phyloP scores from a whole-genome alignment of 2,888 invertebrate species.

The Ommatoiulus sabulosus region DNA sequence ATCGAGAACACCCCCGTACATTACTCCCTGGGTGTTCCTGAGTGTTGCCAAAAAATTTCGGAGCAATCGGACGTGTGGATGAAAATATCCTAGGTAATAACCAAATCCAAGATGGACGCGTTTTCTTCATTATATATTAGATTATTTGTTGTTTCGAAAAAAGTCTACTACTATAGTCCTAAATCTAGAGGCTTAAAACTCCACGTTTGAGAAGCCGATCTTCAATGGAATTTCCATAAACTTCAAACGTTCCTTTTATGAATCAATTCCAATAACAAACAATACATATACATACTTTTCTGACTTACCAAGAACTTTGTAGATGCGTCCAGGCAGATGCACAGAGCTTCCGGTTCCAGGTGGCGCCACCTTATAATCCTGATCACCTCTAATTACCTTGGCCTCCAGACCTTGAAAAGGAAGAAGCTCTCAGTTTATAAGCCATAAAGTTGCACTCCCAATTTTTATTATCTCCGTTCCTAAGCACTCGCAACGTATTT shows the following conservation, averaged over 20 bases:
- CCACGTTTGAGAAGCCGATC: background rate
- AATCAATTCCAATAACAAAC: background rate
- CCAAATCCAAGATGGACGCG: too few species aligned
- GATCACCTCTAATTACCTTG: slow-evolving; percentile 52
- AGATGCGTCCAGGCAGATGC: slow-evolving; percentile 42
- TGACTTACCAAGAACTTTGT: slow-evolving; percentile 45
- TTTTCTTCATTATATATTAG: too few species aligned
- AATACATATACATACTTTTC: background rate
- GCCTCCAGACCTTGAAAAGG: slow-evolving; percentile 51
- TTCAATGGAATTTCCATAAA: background rate
- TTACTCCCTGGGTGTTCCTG: too few species aligned
- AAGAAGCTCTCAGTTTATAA: slow-evolving; percentile 14
- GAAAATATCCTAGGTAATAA: too few species aligned
- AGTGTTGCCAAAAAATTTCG: too few species aligned
- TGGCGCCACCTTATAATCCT: slow-evolving; percentile 42
- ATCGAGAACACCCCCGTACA: too few species aligned
- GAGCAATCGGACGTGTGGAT: too few species aligned
- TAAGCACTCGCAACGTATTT: slow-evolving; percentile 14
- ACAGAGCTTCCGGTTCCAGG: slow-evolving; percentile 42
- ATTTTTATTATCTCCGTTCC: slow-evolving; percentile 14
- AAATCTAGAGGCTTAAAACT: too few species aligned
- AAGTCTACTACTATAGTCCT: too few species aligned
- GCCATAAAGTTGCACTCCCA: slow-evolving; percentile 23
- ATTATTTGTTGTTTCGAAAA: too few species aligned
- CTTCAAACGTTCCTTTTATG: background rate